Base-by-base conservation (phyloP, 2,888 invertebrate species). In the Lamproptera curius region DNA sequence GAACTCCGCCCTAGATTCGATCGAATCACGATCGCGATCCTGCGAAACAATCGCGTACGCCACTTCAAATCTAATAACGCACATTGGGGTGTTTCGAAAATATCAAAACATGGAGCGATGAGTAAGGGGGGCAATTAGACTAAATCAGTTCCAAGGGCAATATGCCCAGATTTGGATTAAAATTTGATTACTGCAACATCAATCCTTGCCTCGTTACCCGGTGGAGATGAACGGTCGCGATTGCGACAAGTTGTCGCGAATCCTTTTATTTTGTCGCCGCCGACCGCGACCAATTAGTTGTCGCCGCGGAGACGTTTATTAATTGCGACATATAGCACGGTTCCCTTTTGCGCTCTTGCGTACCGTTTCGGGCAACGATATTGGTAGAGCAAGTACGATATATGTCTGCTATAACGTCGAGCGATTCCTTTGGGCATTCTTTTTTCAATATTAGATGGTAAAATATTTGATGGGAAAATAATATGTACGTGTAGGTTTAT, bases 241-340 rank as follows among this genome's bases (percentile, higher is more conserved):
- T 60, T 57, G 51, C 53, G 46, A 55, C 58, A 57, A 58, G 57
- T 57, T 59, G 61, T 74, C 64, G 70, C 72, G 62, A 72, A 68
- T 73, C 70, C 67, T 73, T n/a, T 76, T 76, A 68, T 74, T 73
- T 70, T 70, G 73, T 75, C 70, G 56, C 57, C 57, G 53, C 63
- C 63, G 68, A 75, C 70, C 76, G 72, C 72, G 73, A 76, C 80
- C 83, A 84, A 85, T 86, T 85, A 84, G 80, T 78, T 77, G 75
- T n/a, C 64, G 62, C 70, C 65, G 69, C 71, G 72, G 75, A 63
- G 85, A 85, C 84, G 60, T 83, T 76, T 84, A 85, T 84, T 84
- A 85, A 86, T 86, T 80, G 82, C 79, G 67, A 82, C 83, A 79
- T 76, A 69, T 75, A 78, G 79, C 70, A 57, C 69, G 72, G 80